A percentile compares a stretch with the other conserved stretches of the same genome.
phyloP scores from a whole-genome alignment of 2,888 invertebrate species.

The Conomelus anceps region DNA sequence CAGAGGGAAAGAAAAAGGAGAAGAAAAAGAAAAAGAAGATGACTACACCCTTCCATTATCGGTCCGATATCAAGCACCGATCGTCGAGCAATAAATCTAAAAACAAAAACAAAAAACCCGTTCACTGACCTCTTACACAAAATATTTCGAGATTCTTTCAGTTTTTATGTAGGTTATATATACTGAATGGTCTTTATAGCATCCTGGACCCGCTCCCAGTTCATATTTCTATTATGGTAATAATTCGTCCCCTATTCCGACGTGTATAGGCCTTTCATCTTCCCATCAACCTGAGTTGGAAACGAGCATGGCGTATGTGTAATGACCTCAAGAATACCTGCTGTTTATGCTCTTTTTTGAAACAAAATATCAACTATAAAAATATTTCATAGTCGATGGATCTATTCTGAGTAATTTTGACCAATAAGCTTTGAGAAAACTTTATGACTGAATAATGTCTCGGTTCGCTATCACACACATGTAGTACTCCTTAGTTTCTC shows the following conservation, averaged over 20 bases:
- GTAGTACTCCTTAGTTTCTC: too few relatives aligned
- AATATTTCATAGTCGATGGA: neutral
- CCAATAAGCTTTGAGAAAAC: neutral
- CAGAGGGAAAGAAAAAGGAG: neutral
- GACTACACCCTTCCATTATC: neutral
- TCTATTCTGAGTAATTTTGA: neutral
- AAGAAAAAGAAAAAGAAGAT: neutral
- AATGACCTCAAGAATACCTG: neutral
- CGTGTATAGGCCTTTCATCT: neutral
- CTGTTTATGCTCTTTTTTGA: neutral
- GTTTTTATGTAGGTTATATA: neutral
- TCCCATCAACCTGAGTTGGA: neutral
- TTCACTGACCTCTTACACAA: neutral
- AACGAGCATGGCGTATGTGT: neutral
- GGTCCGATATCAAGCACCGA: neutral
- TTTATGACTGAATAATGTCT: neutral
- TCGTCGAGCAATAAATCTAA: neutral
- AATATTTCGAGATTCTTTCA: neutral
- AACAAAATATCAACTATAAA: neutral
- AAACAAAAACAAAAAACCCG: neutral
- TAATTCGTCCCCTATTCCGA: neutral
- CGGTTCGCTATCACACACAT: neutral
- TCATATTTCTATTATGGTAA: neutral
- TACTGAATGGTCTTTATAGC: neutral
- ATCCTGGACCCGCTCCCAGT: neutral